Evolutionary conservation across 35 echinoderm and acorn worm species (phyloP).

Genomic region (Nesometra sesokonis): DNA sequence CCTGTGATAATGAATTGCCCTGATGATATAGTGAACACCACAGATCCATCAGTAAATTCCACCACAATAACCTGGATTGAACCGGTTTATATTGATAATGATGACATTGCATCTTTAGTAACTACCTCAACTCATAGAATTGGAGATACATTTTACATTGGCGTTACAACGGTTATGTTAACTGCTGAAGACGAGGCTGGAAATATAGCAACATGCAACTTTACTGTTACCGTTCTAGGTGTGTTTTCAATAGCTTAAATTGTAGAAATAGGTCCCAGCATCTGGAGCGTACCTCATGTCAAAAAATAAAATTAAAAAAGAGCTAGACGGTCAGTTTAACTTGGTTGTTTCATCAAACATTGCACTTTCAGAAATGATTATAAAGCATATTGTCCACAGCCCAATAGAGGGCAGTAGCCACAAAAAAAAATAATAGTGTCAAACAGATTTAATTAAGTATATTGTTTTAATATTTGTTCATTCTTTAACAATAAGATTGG

Average conservation of each 20-base stretch:
- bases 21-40: neutral
- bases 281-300: too few species aligned
- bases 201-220: slow-evolving; percentile 15
- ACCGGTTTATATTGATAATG: neutral
- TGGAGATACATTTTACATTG: slow-evolving; percentile 22
- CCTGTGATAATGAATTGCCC: neutral
- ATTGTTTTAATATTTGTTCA: too few species aligned
- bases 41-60: neutral
- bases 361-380: too few species aligned
- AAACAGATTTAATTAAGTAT: too few species aligned
- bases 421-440: too few species aligned
- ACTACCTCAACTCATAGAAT: neutral
- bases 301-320: too few species aligned
- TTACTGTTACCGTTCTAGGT: slow-evolving; percentile 35
- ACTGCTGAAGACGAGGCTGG: slow-evolving; percentile 13
- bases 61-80: neutral
- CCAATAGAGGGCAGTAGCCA: too few species aligned
- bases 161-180: slow-evolving; percentile 11
- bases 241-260: neutral
- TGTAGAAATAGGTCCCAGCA: too few species aligned
- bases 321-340: too few species aligned
- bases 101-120: neutral
- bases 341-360: too few species aligned
- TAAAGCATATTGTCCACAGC: too few species aligned
- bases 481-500: too few species aligned